phyloP scores from a whole-genome alignment of 2,113 vertebrate genomes.

The Cyanoramphus novaezelandiae region DNA sequence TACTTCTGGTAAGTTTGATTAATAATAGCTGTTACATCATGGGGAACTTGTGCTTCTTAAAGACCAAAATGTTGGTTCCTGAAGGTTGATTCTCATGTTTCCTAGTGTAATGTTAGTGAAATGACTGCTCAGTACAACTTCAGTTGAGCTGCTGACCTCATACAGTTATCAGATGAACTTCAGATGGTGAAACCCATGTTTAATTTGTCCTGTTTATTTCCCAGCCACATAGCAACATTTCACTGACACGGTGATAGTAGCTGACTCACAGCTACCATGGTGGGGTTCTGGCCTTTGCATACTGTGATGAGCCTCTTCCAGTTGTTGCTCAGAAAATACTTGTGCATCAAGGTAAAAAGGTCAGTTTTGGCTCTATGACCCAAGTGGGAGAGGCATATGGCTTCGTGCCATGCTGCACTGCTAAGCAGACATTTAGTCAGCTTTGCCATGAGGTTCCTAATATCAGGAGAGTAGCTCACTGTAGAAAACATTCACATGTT shows the following conservation, averaged over 20 bases:
- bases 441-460: background rate
- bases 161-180: background rate
- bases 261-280: conserved; percentile 20
- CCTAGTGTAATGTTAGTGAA: conserved; percentile 2
- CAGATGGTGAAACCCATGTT: background rate
- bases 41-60: conserved; percentile 61
- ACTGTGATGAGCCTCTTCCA: background rate
- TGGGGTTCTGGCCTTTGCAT: background rate
- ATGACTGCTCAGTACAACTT: background rate
- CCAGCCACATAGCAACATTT: background rate
- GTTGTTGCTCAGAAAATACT: conserved; percentile 13
- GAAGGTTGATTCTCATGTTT: conserved; percentile 67
- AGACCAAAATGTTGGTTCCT: conserved; percentile 76
- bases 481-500: background rate
- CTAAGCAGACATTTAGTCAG: background rate
- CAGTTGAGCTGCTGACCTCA: background rate
- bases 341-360: conserved; percentile 2
- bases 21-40: conserved; percentile 45
- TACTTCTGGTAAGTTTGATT: conserved; percentile 56
- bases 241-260: background rate
- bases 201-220: conserved; percentile 8
- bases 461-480: background rate
- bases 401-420: background rate
- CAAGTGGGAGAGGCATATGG: background rate
- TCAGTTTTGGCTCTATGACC: background rate